Evolutionary conservation across 2,113 vertebrate species (phyloP).

Genomic region (Paracanthobrama guichenoti): DNA sequence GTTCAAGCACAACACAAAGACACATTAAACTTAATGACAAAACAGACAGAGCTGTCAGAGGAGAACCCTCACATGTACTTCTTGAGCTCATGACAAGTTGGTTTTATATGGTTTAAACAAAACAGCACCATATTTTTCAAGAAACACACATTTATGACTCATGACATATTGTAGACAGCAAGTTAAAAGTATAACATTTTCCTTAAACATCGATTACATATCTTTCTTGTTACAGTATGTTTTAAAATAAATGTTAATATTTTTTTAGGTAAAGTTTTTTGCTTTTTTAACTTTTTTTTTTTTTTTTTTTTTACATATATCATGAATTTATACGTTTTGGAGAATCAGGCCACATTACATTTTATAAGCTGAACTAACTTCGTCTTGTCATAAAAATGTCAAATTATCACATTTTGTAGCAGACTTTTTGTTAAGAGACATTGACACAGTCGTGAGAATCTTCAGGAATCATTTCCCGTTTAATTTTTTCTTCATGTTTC

Average conservation of each 20-base stretch:
- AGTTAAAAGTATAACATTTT: neutral
- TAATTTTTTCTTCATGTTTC: neutral
- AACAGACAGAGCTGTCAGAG: too few relatives aligned
- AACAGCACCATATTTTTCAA: too few relatives aligned
- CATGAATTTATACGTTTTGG: too few relatives aligned
- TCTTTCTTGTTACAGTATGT: neutral
- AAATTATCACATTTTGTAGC: neutral
- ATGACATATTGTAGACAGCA: neutral
- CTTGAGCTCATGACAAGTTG: neutral
- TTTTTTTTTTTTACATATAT: neutral
- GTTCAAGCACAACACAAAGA: too few relatives aligned
- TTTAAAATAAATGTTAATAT: too few relatives aligned
- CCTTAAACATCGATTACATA: neutral
- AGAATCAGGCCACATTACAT: neutral
- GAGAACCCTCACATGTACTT: too few relatives aligned
- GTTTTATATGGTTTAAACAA: neutral
- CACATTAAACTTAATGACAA: too few relatives aligned
- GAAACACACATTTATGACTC: too few relatives aligned
- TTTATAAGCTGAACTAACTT: neutral
- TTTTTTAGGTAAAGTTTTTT: neutral
- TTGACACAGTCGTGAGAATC: neutral
- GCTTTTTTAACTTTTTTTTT: too few relatives aligned
- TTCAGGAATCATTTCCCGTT: neutral
- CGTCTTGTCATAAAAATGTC: neutral
- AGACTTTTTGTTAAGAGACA: neutral